These are phyloP conservation scores for Champsocephalus gunnari DNA, from an alignment of 2,797 vertebrate species.

Conservation along the genomic window DNA sequence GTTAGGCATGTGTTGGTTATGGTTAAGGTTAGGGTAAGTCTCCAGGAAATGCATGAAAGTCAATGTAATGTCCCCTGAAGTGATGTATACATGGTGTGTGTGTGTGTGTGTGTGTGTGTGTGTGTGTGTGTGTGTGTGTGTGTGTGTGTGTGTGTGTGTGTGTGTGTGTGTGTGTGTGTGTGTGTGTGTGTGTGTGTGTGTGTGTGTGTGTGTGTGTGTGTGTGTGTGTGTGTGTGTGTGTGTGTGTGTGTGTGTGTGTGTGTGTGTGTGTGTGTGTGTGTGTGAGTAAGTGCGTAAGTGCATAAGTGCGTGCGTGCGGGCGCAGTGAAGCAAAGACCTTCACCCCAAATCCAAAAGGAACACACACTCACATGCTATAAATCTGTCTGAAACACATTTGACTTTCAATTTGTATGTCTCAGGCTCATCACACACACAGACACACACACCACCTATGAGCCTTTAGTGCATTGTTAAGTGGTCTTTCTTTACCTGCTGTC, in stretches of 20 bases:
- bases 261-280: slow-evolving; percentile 9
- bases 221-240: not conserved
- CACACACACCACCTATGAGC: not conserved
- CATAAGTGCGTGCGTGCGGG: slow-evolving; percentile 29
- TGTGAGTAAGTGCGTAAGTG: slow-evolving; percentile 33
- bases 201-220: slow-evolving; percentile 22
- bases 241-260: slow-evolving; percentile 35
- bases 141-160: slow-evolving; percentile 29
- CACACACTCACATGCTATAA: not conserved
- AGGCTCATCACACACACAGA: not conserved
- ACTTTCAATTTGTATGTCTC: slow-evolving; percentile 24
- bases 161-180: slow-evolving; percentile 34
- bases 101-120: slow-evolving; percentile 32
- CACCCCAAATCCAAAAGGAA: slow-evolving; percentile 41
- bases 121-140: slow-evolving; percentile 13
- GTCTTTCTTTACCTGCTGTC: slow-evolving; percentile 41
- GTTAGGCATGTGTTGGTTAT: no score
- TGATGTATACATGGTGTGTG: no score
- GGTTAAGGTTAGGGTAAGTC: no score
- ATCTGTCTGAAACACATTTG: not conserved
- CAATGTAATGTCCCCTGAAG: no score
- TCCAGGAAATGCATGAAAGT: no score
- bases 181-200: slow-evolving; percentile 11
- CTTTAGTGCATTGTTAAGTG: slow-evolving; percentile 18
- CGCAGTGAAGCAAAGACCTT: slow-evolving; percentile 57